Conservation (phyloP, 1,140 invertebrate species). For the Drusus annulatus region DNA sequence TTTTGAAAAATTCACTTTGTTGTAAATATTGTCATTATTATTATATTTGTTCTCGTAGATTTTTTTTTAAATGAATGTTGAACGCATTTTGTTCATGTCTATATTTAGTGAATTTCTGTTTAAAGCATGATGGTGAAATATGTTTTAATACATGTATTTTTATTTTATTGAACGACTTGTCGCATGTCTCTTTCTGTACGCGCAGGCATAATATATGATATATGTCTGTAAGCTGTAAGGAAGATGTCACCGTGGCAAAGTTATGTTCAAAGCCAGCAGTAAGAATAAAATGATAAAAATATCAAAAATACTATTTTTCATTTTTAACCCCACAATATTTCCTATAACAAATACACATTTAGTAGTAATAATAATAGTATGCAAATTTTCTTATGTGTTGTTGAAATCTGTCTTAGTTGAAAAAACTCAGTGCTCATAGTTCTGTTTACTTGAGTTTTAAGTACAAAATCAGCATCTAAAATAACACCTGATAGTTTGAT, state of each 20-base stretch:
- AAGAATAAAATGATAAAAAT: constrained; percentile 40
- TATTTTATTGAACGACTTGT: constrained; percentile 20
- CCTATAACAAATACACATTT: too few species aligned
- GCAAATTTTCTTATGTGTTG: too few species aligned
- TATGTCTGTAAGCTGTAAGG: not conserved
- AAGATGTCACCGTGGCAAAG: not conserved
- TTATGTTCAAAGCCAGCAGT: constrained; percentile 5
- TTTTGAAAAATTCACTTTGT: constrained; percentile 44
- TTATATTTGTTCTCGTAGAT: constrained; percentile 40
- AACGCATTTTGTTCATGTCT: constrained; percentile 32
- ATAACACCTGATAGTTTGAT: too few species aligned
- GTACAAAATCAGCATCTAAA: too few species aligned
- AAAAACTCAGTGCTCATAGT: too few species aligned
- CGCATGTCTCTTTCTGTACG: not conserved
- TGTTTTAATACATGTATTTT: constrained; percentile 43
- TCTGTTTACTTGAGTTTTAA: too few species aligned
- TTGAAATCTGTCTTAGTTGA: too few species aligned
- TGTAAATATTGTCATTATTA: constrained; percentile 44
- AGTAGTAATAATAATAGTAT: too few species aligned
- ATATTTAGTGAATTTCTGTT: constrained; percentile 46
- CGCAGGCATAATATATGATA: not conserved
- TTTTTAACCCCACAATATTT: not conserved
- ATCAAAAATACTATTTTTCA: constrained; percentile 21
- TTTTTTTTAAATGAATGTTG: constrained; percentile 40
- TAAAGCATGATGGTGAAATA: constrained; percentile 5